Conservation (phyloP, 2,797 vertebrate species). For the Rhinella marina region DNA sequence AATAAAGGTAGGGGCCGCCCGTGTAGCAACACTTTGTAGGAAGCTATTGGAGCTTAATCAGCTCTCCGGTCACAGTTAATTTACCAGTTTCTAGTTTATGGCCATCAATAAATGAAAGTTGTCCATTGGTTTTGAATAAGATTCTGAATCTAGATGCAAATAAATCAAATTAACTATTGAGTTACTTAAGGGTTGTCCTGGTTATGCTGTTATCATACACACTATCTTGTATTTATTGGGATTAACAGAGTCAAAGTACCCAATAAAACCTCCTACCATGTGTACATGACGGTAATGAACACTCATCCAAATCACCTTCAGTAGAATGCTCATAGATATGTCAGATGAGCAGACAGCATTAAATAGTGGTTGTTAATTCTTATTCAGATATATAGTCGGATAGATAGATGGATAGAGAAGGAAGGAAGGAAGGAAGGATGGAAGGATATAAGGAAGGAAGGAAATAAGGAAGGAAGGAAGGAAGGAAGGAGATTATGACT, state of each 20-base stretch:
- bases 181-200: not conserved
- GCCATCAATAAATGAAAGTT: not conserved
- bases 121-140: constrained; percentile 22
- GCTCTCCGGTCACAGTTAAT: constrained; percentile 9
- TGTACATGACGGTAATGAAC: not conserved
- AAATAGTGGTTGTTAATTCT: too few species aligned
- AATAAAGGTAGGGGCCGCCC: constrained; percentile 5
- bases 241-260: not conserved
- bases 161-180: constrained; percentile 25
- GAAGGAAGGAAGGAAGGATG: too few species aligned
- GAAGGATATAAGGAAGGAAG: too few species aligned
- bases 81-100: constrained; percentile 24
- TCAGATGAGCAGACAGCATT: too few species aligned
- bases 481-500: too few species aligned
- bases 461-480: too few species aligned
- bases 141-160: constrained; percentile 4
- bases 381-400: too few species aligned
- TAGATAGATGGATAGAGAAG: too few species aligned
- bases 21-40: not conserved
- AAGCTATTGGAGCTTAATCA: not conserved
- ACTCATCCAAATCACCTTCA: not conserved
- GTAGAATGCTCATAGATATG: not conserved
- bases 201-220: not conserved
- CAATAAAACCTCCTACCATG: not conserved
- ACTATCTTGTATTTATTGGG: not conserved